Base-by-base conservation (phyloP, 2,888 invertebrate species). In the Stenoptilia bipunctidactyla region DNA sequence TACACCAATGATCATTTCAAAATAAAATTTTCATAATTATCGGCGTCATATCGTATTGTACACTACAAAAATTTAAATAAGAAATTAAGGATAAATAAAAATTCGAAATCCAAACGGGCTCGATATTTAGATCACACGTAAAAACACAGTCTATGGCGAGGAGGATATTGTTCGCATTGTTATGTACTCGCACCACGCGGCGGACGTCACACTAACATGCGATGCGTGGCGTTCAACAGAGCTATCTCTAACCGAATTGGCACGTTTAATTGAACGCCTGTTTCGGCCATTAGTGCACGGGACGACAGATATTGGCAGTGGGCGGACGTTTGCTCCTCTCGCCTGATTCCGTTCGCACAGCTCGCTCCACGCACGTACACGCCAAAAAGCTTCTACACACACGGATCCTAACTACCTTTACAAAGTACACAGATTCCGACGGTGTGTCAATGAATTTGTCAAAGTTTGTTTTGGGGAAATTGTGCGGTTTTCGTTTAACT, bases 211-310 rank as follows among this genome's bases (percentile, higher is more conserved):
- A 46, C 51, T 53, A 55, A 54, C 50, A 20, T 20, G 30, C 30
- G 30, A 20, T 20, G 30, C 30, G 3, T 10, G 30, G 30, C 20
- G 20, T 30, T 58, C 58, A 61, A 66, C 64, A 58, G 56, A 56
- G 60, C 55, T 56, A 62, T 61, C 65, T 66, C 55, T 54, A 55
- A 52, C 59, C 60, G 65, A 73, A 72, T 74, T 70, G 69, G 65
- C 60, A 66, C 60, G 67, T 70, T 73, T 72, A 77, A 77, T 80
- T 75, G 70, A 71, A 76, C 68, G 66, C 66, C 67, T 64, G 69
- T 69, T 70, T 64, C 67, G 66, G 58, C 69, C 67, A 74, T 75
- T 74, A 73, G 58, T 58, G 60, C 52, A 58, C 64, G 61, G 68
- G 62, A 70, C 68, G 71, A 68, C 68, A 67, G 68, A 68, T 70